These are phyloP conservation scores for Phrixothrix hirtus DNA, from an alignment of 2,888 invertebrate genomes.

Conservation along the genomic window DNA sequence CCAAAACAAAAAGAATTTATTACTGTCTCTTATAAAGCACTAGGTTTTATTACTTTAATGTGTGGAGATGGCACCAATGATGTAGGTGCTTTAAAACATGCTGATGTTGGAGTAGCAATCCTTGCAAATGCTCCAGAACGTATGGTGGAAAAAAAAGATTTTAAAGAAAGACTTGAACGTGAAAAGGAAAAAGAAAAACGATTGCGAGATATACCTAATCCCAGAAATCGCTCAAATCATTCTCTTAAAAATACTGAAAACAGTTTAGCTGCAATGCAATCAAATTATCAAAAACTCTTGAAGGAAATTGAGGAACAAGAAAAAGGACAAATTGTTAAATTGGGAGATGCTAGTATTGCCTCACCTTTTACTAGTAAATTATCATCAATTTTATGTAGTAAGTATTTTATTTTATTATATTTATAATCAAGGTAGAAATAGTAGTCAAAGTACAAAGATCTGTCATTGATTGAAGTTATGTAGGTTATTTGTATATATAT, in stretches of 20 bases:
- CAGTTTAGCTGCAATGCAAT: slow-evolving; percentile 49
- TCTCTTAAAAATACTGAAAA: slow-evolving; percentile 31
- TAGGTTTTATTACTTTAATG: slow-evolving; percentile 93
- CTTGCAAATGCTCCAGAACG: slow-evolving; percentile 79
- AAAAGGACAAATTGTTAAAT: slow-evolving; percentile 83
- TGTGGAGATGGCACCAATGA: slow-evolving; percentile 99
- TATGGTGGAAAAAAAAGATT: slow-evolving; percentile 52
- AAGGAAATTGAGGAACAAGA: slow-evolving; percentile 89
- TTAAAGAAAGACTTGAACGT: slow-evolving; percentile 43
- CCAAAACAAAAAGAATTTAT: slow-evolving; percentile 99
- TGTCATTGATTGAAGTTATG: too few relatives aligned
- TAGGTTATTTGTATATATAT: too few relatives aligned
- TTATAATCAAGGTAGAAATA: slow-evolving; percentile 26
- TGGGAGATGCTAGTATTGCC: slow-evolving; percentile 98
- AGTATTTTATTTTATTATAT: slow-evolving; percentile 50
- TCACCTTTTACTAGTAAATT: slow-evolving; percentile 98
- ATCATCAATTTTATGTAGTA: slow-evolving; percentile 93
- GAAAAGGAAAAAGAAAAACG: slow-evolving; percentile 39
- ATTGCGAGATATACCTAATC: slow-evolving; percentile 27
- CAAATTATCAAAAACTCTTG: slow-evolving; percentile 66
- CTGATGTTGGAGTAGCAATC: slow-evolving; percentile 94
- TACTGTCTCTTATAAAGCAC: slow-evolving; percentile 82
- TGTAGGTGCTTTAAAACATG: slow-evolving; percentile 98
- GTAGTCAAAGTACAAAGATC: too few relatives aligned
- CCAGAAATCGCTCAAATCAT: slow-evolving; percentile 42